A percentile compares a stretch with the other conserved stretches of the same genome.
phyloP scores from a whole-genome alignment of 1,140 invertebrate genomes.

The Wiebesia pumilae region DNA sequence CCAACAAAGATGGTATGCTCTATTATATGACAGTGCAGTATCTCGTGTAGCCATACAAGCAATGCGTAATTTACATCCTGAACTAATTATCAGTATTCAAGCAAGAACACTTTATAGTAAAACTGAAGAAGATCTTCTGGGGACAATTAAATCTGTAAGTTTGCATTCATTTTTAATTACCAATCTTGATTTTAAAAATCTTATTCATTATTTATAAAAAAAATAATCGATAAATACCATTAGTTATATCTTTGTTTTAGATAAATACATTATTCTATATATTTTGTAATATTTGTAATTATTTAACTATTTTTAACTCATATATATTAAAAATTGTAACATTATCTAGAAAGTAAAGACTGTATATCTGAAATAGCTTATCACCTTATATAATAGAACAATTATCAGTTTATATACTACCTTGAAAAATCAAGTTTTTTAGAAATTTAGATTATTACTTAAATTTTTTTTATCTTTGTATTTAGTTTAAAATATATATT shows the following conservation, averaged over 20 bases:
- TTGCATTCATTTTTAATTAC: slow-evolving; percentile 14
- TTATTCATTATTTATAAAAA: slow-evolving; percentile 4
- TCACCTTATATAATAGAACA: too few relatives aligned
- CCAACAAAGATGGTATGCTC: slow-evolving; percentile 95
- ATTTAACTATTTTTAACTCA: too few relatives aligned
- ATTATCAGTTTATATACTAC: too few relatives aligned
- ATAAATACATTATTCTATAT: too few relatives aligned
- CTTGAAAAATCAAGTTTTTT: too few relatives aligned
- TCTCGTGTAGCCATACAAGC: slow-evolving; percentile 91
- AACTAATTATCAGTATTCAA: slow-evolving; percentile 90
- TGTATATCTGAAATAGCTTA: too few relatives aligned
- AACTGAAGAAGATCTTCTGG: slow-evolving; percentile 91
- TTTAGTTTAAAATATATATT: background rate
- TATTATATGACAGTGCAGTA: slow-evolving; percentile 93
- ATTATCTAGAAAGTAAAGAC: too few relatives aligned
- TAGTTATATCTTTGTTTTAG: background rate
- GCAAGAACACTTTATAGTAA: slow-evolving; percentile 92
- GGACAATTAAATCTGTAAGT: slow-evolving; percentile 88
- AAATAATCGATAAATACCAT: background rate
- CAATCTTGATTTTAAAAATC: slow-evolving; percentile 16
- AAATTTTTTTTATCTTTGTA: background rate
- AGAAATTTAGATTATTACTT: too few relatives aligned
- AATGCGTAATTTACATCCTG: slow-evolving; percentile 94
- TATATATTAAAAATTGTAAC: too few relatives aligned
- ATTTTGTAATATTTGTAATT: too few relatives aligned